Evolutionary conservation across 1,140 invertebrate species (phyloP).

Genomic region (Bombus waltoni): DNA sequence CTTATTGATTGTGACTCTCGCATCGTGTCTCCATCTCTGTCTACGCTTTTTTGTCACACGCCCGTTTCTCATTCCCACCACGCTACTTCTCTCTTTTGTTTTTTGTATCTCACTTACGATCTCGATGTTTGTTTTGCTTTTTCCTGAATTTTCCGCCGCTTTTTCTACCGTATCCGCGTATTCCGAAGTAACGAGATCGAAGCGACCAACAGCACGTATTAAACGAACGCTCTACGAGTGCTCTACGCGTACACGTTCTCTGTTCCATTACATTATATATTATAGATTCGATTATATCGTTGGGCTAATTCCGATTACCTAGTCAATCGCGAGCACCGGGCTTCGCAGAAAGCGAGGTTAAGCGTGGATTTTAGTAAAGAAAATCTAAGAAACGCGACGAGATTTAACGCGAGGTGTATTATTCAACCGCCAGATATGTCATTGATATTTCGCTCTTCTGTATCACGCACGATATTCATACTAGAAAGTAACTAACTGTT

Average conservation of each 20-base stretch:
- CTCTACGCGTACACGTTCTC: too few relatives aligned
- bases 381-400: background rate
- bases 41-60: constrained; percentile 38
- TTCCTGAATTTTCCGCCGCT: background rate
- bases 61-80: constrained; percentile 31
- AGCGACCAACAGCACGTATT: background rate
- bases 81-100: background rate
- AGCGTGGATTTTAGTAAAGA: background rate
- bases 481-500: background rate
- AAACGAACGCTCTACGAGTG: background rate
- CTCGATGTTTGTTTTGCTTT: constrained; percentile 7
- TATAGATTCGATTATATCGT: background rate
- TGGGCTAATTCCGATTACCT: background rate
- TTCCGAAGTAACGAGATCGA: background rate
- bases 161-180: background rate
- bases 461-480: fast-evolving
- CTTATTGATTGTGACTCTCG: constrained; percentile 72
- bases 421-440: background rate
- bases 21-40: constrained; percentile 58
- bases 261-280: background rate
- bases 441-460: background rate
- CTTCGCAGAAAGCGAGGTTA: background rate
- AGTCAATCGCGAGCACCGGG: too few relatives aligned
- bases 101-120: background rate
- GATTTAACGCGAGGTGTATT: background rate